Percentiles rank a stretch among this genome's conserved stretches.
These are phyloP conservation scores for Coptodon bakossiorum DNA, from an alignment of 2,113 vertebrate genomes.

Conservation along the genomic window DNA sequence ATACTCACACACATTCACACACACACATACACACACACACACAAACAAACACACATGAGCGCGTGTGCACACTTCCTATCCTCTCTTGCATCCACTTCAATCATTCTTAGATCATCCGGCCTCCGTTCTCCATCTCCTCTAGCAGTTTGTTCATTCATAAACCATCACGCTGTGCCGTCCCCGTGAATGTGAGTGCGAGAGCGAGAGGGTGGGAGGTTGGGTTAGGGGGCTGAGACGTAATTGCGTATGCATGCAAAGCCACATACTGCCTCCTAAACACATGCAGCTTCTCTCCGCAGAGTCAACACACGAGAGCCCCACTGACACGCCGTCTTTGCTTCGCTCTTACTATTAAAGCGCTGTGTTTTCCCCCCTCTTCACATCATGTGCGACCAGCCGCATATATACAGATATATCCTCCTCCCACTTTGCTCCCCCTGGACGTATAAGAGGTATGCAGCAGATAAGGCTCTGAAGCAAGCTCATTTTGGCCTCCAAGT, in stretches of 20 bases:
- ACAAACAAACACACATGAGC: not conserved
- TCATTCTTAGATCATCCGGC: constrained; percentile 62
- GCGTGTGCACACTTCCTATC: not conserved
- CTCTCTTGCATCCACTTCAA: constrained; percentile 58
- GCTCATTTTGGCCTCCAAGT: constrained; percentile 27
- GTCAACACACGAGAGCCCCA: constrained; percentile 25
- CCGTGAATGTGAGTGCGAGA: not conserved
- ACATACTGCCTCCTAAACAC: constrained; percentile 37
- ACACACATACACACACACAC: not conserved
- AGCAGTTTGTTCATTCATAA: constrained; percentile 65
- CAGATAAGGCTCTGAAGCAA: constrained; percentile 5
- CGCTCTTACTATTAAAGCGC: constrained; percentile 20
- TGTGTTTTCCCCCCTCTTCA: not conserved
- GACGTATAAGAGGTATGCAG: constrained; percentile 5
- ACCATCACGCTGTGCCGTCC: constrained; percentile 41
- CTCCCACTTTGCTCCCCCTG: not conserved
- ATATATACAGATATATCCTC: constrained; percentile 4
- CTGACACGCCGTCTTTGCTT: not conserved
- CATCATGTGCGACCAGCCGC: not conserved
- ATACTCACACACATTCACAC: not conserved
- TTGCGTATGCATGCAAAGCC: constrained; percentile 46
- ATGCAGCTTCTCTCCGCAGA: constrained; percentile 37
- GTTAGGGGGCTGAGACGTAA: constrained; percentile 19
- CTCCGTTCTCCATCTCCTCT: constrained; percentile 48
- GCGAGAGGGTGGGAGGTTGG: not conserved